phyloP scores from a whole-genome alignment of 1,140 invertebrate genomes.

The Drosophila navojoa region DNA sequence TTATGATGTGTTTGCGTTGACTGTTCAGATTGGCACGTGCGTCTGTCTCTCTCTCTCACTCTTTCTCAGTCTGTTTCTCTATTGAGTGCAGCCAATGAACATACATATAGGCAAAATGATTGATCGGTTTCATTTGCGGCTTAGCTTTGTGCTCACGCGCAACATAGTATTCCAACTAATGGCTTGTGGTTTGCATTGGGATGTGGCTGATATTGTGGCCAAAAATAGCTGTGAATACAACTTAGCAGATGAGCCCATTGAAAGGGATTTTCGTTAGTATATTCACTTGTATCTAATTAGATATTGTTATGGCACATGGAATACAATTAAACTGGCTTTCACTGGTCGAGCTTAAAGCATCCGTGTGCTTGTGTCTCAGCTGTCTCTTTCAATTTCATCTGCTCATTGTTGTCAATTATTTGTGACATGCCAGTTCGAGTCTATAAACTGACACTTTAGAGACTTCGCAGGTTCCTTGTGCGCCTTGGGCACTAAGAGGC shows the following conservation, averaged over 20 bases:
- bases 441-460: constrained; percentile 72
- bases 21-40: constrained; percentile 45
- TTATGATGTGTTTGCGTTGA: constrained; percentile 53
- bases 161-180: neutral
- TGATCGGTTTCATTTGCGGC: constrained; percentile 9
- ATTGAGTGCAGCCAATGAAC: constrained; percentile 16
- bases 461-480: constrained; percentile 28
- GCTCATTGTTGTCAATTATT: constrained; percentile 72
- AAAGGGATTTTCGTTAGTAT: too few species aligned
- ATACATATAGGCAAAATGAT: constrained; percentile 16
- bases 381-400: constrained; percentile 64
- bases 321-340: too few species aligned
- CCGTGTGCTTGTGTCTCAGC: too few species aligned
- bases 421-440: constrained; percentile 67
- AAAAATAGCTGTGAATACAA: too few species aligned
- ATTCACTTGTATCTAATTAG: too few species aligned
- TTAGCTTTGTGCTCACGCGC: neutral
- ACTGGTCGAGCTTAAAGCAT: too few species aligned
- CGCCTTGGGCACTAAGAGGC: constrained; percentile 8
- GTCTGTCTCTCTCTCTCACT: neutral
- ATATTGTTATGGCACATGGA: too few species aligned
- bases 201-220: neutral
- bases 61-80: neutral
- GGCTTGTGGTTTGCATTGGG: neutral
- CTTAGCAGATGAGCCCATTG: too few species aligned